Base-by-base conservation (phyloP, 2,888 invertebrate species). In the Matsumyia berberina region DNA sequence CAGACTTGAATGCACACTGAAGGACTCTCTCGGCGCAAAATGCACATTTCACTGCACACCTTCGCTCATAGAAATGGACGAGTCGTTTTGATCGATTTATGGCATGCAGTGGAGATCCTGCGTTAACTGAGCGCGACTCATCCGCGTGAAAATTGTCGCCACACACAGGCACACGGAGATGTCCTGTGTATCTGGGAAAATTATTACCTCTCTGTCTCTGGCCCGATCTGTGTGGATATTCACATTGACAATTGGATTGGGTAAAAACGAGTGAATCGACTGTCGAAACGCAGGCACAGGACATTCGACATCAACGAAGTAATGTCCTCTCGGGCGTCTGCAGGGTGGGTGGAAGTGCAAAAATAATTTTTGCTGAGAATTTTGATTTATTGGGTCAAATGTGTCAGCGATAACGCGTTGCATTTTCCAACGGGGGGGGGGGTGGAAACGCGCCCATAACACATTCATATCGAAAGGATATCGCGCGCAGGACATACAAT, bases 331-430 rank as follows among this genome's bases (percentile, higher is more conserved):
- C 19, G n/a, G 15, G 35, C 3, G 35, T n/a, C n/a, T n/a, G n/a
- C n/a, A n/a, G 15, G 5, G 62, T 24, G 37, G 69, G 2, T 64
- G 72, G 31, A 37, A 33, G 57, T 80, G 85, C 58, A 85, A 86
- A 87, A 87, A 87, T 87, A 83, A 87, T 87, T 88, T 88, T 81
- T 70, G 58, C 51, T 33, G 73, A 85, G 87, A 87, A 86, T 86
- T 88, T 88, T 88, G 88, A 89, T 89, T 88, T 89, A 88, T 88
- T 87, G 87, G 88, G 88, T 88, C 88, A 88, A 88, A 88, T 87
- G 88, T 88, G 88, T 88, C 88, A 87, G 82, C 87, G 86, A 87
- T 87, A 88, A 87, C 85, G 78, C 80, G 81, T 53, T 55, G 49
- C 80, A 79, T 70, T 80, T 79, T 80, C 73, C 39, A 73, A 53